Evolutionary conservation across 2,888 invertebrate genomes (phyloP), one percentile per base, ranked within the genome.

Genomic region (Melitaea athalia): DNA sequence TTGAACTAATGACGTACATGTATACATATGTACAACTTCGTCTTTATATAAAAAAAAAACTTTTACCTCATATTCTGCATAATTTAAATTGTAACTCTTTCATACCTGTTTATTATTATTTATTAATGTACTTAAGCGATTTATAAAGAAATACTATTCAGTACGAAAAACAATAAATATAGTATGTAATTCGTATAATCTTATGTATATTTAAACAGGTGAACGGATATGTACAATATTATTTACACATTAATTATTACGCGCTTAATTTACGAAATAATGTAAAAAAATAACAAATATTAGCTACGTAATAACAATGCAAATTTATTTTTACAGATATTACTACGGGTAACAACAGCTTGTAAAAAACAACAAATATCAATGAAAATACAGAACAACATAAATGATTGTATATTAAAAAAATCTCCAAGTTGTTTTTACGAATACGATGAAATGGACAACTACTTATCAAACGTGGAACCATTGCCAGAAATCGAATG

Each of bases 381-480:
- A 11, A 79, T 88, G 0, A 82, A 85, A 57, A 87, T 87, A 15
- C n/a, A 42, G 0, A 82, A 86, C 67, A 84, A 87, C 64, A 83
- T 82, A 63, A 88, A 89, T 0, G 84, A 83, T 0, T 87, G 87
- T 0, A 82, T 86, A 14, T 80, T 79, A 68, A 66, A 83, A 31
- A 71, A 78, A 1, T 66, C 74, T 6, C 71, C 72, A 5, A 67
- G 71, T 33, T 31, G 59, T 17, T 67, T 64, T 47, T 69, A 70
- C 11, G 70, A 72, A 0, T 33, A 2, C 33, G 38, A 57, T 57
- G 57, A 57, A 57, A 15, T n/a, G 14, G 42, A 42, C 57, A 57
- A 8, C 11, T 57, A 14, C 14, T 8, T 52, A 8, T 8, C 11
- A 8, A 31, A 42, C 38, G 42, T 14, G 38, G 57, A 17, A 38